phyloP scores from a whole-genome alignment of 2,888 invertebrate genomes.

The Andrena dorsata region DNA sequence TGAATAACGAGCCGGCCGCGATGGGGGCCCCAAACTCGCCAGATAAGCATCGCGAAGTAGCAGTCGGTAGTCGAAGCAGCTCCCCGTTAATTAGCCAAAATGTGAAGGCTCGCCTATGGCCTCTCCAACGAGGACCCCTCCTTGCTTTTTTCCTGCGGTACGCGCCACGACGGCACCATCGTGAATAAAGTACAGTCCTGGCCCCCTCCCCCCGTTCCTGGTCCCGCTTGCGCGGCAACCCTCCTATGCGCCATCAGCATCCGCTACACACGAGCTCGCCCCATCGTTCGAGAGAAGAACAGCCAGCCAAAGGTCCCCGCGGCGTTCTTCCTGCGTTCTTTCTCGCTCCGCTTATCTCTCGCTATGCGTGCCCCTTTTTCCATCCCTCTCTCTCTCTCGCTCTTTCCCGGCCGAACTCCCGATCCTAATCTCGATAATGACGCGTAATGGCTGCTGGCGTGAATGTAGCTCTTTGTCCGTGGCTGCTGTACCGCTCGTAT shows the following conservation, averaged over 20 bases:
- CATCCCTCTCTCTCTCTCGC: slow-evolving; percentile 4
- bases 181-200: slow-evolving; percentile 68
- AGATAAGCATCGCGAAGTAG: slow-evolving; percentile 79
- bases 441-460: slow-evolving; percentile 84
- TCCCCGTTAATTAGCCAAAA: slow-evolving; percentile 82
- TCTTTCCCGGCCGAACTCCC: slow-evolving; percentile 71
- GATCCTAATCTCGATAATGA: slow-evolving; percentile 85
- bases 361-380: slow-evolving; percentile 16
- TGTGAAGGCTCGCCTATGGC: slow-evolving; percentile 65
- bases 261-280: slow-evolving; percentile 65
- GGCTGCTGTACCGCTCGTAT: slow-evolving; percentile 76
- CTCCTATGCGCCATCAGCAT: slow-evolving; percentile 48
- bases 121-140: slow-evolving; percentile 18
- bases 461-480: slow-evolving; percentile 84
- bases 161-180: slow-evolving; percentile 65
- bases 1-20: slow-evolving; percentile 75
- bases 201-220: not conserved
- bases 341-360: slow-evolving; percentile 49
- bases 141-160: slow-evolving; percentile 50
- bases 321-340: slow-evolving; percentile 49
- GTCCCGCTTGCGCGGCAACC: slow-evolving; percentile 37
- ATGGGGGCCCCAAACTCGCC: slow-evolving; percentile 68
- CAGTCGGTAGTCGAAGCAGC: slow-evolving; percentile 76
- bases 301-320: slow-evolving; percentile 60
- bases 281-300: slow-evolving; percentile 60